A percentile compares a stretch with the other conserved stretches of the same genome.
These are phyloP conservation scores for Drosophila multiciliata DNA, from an alignment of 2,888 invertebrate species.

Conservation along the genomic window DNA sequence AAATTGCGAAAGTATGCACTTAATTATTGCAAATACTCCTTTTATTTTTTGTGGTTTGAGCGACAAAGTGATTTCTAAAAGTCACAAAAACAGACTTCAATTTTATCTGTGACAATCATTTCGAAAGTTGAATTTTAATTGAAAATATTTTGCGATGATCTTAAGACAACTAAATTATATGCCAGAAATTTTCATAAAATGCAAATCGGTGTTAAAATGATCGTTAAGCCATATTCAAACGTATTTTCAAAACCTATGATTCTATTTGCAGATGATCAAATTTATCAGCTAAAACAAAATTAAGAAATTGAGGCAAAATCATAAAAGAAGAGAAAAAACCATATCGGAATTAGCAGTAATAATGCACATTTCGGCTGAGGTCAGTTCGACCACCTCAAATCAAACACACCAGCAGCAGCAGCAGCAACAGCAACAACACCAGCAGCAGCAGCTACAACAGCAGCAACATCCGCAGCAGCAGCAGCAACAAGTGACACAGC, in stretches of 20 bases:
- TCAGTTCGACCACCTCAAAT: conserved; percentile 89
- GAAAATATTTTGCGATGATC: neutral
- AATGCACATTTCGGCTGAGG: conserved; percentile 93
- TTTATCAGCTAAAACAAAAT: conserved; percentile 20
- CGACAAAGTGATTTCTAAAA: neutral
- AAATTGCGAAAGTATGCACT: neutral
- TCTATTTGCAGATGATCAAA: conserved; percentile 38
- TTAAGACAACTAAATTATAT: neutral
- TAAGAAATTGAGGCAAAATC: neutral
- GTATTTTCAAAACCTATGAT: neutral
- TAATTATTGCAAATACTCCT: neutral
- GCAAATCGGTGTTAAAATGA: neutral
- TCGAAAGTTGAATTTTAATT: neutral
- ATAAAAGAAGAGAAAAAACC: conserved; percentile 3
- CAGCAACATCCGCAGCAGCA: conserved; percentile 54
- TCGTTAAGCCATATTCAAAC: neutral
- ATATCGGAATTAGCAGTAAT: conserved; percentile 53
- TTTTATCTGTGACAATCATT: neutral
- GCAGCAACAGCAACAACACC: conserved; percentile 52
- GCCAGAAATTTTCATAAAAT: neutral
- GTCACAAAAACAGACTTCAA: neutral
- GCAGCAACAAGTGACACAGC: conserved; percentile 33
- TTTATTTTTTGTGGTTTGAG: neutral
- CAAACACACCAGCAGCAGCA: conserved; percentile 73
- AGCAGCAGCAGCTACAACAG: conserved; percentile 49